Base-by-base conservation (phyloP, 2,888 invertebrate species). In the Barypeithes pellucidus region DNA sequence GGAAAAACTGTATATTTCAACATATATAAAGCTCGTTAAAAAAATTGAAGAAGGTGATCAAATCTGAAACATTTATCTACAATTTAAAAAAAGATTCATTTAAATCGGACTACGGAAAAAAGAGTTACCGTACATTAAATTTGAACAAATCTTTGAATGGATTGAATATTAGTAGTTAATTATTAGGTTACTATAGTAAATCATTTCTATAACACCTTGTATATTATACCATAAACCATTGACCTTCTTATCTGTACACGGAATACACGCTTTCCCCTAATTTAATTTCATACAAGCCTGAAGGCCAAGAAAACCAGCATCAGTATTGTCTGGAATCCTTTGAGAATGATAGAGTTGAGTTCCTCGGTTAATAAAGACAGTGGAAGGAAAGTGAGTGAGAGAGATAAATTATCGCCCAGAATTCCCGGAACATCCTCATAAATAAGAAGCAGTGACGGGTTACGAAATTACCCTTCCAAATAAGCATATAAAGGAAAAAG, bases 381-480 rank as follows among this genome's bases (percentile, higher is more conserved):
- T 52, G 24, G 52, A 52, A 52, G n/a, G 29, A 52, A 52, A 52
- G 52, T 52, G 52, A 29, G 29, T 52, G 14, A 24, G 52, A n/a
- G 52, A 52, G 29, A 52, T 52, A 52, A 52, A 52, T 52, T 29
- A 52, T 14, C 52, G 20, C 16, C 14, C 8, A 24, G 29, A n/a
- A 29, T 29, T 52, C 52, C 29, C 52, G 3, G 29, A 52, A 52
- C 29, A 29, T 29, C 29, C 29, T 14, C 24, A 52, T 52, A 52
- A 52, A 52, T 52, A 52, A 52, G 29, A 8, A 52, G 52, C 5
- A 29, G 52, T 29, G 29, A 29, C 52, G 52, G 24, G 24, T 52
- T 24, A 47, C 47, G 47, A 20, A 47, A 47, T 47, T 47, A 47
- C 47, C 47, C 47, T 18, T 18, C 47, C 47, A 20, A 18, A 47